Evolutionary conservation across 1,140 invertebrate genomes (phyloP).

Genomic region (Steinernema khuongi): DNA sequence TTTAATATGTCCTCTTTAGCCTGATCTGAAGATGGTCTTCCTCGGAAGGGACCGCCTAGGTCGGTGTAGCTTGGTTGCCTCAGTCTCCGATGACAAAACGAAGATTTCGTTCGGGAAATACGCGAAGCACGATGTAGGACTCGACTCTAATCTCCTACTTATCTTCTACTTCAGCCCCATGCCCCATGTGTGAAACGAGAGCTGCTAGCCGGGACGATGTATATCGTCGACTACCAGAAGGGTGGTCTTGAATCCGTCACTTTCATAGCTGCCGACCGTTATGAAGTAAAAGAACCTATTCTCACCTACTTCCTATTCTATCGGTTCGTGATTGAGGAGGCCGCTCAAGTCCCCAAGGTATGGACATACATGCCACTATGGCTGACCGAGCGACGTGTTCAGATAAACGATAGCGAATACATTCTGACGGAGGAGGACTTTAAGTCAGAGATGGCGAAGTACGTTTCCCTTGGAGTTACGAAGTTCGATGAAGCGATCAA

Average conservation of each 20-base stretch:
- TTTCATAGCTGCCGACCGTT: background rate
- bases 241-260: background rate
- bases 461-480: background rate
- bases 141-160: background rate
- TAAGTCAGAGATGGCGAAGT: background rate
- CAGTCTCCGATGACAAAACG: background rate
- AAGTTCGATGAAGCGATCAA: conserved; percentile 17
- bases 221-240: conserved; percentile 17
- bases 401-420: background rate
- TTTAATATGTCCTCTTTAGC: background rate
- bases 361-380: background rate
- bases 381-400: background rate
- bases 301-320: background rate
- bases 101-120: conserved; percentile 5
- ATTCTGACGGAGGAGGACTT: background rate
- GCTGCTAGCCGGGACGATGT: conserved; percentile 18
- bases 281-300: background rate
- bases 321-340: background rate
- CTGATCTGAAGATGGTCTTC: conserved; percentile 20
- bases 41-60: conserved; percentile 31
- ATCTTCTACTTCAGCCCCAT: background rate
- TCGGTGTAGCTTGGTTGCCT: conserved; percentile 23
- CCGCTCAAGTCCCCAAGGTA: background rate
- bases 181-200: background rate
- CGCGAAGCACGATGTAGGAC: background rate